phyloP scores from a whole-genome alignment of 2,888 invertebrate species.

The Eucriotettix oculatus region DNA sequence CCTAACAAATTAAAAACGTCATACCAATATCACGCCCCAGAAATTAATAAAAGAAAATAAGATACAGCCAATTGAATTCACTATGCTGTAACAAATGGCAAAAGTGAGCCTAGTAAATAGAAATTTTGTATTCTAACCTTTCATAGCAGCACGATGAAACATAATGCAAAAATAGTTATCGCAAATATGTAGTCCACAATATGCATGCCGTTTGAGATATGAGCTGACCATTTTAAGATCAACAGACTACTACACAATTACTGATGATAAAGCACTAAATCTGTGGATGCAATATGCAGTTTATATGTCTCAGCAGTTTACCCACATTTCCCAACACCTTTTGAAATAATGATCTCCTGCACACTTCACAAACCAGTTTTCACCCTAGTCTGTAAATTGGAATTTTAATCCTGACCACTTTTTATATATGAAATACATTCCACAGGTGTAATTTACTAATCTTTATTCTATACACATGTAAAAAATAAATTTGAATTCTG shows the following conservation, averaged over 20 bases:
- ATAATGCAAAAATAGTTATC: background rate
- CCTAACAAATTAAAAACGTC: no score
- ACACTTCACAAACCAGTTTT: no score
- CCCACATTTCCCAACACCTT: background rate
- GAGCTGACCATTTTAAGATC: background rate
- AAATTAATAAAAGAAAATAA: no score
- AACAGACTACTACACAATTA: background rate
- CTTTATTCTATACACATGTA: slow-evolving; percentile 13
- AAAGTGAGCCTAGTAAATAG: no score
- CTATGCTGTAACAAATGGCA: no score
- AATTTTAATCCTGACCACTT: no score
- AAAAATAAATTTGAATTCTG: slow-evolving; percentile 15
- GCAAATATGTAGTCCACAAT: background rate
- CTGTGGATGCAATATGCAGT: background rate
- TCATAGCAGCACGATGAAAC: background rate
- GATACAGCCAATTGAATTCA: no score
- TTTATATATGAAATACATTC: no score
- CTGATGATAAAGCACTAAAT: background rate
- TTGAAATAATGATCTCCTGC: background rate
- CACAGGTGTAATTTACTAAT: slow-evolving; percentile 5
- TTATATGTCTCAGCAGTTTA: background rate
- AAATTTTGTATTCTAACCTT: background rate
- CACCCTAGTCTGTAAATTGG: no score
- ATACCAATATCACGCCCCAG: no score
- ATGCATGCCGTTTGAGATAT: background rate